phyloP scores from a whole-genome alignment of 2,113 vertebrate genomes.

The Cromileptes altivelis region DNA sequence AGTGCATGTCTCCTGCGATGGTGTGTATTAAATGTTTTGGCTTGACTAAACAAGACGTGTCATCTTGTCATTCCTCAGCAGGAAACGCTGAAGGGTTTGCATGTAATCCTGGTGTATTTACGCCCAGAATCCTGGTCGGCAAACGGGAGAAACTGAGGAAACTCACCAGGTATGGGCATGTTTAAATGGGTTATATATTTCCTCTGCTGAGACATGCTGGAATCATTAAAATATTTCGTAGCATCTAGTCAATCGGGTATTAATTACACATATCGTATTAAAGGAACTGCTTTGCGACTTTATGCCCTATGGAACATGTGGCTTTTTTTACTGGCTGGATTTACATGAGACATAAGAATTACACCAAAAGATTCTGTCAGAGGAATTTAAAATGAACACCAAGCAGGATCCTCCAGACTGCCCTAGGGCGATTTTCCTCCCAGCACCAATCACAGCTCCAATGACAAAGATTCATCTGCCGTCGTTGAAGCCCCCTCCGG shows the following conservation, averaged over 20 bases:
- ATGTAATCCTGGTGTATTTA: slow-evolving; percentile 26
- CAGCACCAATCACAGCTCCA: slow-evolving; percentile 42
- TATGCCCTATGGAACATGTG: slow-evolving; percentile 1
- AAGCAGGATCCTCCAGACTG: slow-evolving; percentile 40
- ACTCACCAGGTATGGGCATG: background rate
- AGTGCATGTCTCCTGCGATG: slow-evolving; percentile 79
- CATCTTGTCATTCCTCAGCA: slow-evolving; percentile 48
- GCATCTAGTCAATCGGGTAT: slow-evolving; percentile 19
- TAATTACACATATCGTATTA: slow-evolving; percentile 40
- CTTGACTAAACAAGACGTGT: slow-evolving; percentile 45
- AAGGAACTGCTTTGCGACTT: background rate
- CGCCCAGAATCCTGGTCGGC: slow-evolving; percentile 8
- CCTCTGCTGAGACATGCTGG: slow-evolving; percentile 11
- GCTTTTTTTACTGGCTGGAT: slow-evolving; percentile 32
- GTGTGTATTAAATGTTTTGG: slow-evolving; percentile 82
- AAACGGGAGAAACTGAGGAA: slow-evolving; percentile 23
- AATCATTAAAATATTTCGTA: slow-evolving; percentile 47
- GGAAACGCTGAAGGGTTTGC: slow-evolving; percentile 5
- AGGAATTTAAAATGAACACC: slow-evolving; percentile 58
- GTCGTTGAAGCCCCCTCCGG: slow-evolving; percentile 48
- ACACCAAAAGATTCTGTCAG: slow-evolving; percentile 10
- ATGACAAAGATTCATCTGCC: slow-evolving; percentile 62
- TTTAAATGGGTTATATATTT: slow-evolving; percentile 27
- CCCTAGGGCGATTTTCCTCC: slow-evolving; percentile 46
- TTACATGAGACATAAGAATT: slow-evolving; percentile 19